Evolutionary conservation across 2,797 vertebrate genomes (phyloP).

Genomic region (Staurois parvus): DNA sequence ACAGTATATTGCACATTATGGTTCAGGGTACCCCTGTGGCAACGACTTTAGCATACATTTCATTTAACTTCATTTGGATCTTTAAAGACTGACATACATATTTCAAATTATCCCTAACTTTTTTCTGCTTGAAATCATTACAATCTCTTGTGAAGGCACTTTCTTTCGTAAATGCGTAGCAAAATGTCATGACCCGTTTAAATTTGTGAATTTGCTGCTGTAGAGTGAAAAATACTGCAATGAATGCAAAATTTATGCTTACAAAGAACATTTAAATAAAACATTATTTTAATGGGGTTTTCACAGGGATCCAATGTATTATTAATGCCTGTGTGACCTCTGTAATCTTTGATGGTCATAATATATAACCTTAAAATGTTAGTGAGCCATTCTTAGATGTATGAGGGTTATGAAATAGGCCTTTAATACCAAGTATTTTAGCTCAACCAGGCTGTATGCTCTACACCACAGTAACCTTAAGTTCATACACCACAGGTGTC

Average conservation of each 20-base stretch:
- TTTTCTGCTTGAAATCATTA: conserved; percentile 36
- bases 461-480: not conserved
- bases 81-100: not conserved
- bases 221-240: conserved; percentile 29
- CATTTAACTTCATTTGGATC: not conserved
- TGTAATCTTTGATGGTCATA: conserved; percentile 36
- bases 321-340: conserved; percentile 42
- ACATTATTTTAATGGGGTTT: conserved; percentile 51
- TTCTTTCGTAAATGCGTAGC: conserved; percentile 13
- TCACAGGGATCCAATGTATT: conserved; percentile 45
- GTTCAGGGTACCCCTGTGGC: not conserved
- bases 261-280: conserved; percentile 49
- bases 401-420: not conserved
- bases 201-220: conserved; percentile 29
- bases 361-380: conserved; percentile 20
- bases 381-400: not conserved
- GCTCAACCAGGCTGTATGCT: not conserved
- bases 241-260: conserved; percentile 51
- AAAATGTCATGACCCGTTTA: conserved; percentile 45
- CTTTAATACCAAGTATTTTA: not conserved
- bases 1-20: not conserved
- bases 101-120: not conserved
- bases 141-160: conserved; percentile 12
- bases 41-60: not conserved
- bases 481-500: not conserved